Evolutionary conservation across 2,888 invertebrate species (phyloP).

Genomic region (Kuschelorhynchus macadamiae): DNA sequence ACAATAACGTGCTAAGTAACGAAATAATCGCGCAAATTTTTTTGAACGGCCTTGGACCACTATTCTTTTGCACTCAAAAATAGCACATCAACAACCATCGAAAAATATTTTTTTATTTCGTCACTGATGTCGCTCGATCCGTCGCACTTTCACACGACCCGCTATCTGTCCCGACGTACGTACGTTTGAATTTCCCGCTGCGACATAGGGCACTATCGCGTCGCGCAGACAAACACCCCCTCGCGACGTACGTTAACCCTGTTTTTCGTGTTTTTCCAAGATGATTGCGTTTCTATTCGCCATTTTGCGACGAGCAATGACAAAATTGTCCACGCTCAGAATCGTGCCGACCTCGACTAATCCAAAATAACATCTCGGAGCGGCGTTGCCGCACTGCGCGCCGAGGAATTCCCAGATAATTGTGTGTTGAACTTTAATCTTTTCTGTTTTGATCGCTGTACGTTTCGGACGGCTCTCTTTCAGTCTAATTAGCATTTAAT

Average conservation of each 20-base stretch:
- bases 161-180: constrained; percentile 5
- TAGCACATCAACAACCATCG: constrained; percentile 30
- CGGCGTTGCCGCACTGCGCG: constrained; percentile 33
- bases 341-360: constrained; percentile 49
- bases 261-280: constrained; percentile 17
- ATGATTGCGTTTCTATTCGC: constrained; percentile 23
- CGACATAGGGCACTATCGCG: background rate
- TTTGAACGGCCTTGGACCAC: constrained; percentile 23
- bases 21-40: background rate
- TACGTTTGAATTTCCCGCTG: constrained; percentile 33
- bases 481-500: too few relatives aligned
- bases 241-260: constrained; percentile 22
- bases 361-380: constrained; percentile 44
- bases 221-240: constrained; percentile 27
- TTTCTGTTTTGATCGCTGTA: too few relatives aligned
- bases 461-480: too few relatives aligned
- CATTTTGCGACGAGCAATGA: constrained; percentile 43
- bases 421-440: too few relatives aligned
- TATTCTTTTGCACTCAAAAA: constrained; percentile 36
- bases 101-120: constrained; percentile 31
- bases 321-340: constrained; percentile 38
- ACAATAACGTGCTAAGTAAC: too few relatives aligned
- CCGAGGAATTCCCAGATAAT: background rate
- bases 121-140: constrained; percentile 21
- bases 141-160: background rate